Conservation (phyloP, 2,113 vertebrate species). For the Eclectus roratus region DNA sequence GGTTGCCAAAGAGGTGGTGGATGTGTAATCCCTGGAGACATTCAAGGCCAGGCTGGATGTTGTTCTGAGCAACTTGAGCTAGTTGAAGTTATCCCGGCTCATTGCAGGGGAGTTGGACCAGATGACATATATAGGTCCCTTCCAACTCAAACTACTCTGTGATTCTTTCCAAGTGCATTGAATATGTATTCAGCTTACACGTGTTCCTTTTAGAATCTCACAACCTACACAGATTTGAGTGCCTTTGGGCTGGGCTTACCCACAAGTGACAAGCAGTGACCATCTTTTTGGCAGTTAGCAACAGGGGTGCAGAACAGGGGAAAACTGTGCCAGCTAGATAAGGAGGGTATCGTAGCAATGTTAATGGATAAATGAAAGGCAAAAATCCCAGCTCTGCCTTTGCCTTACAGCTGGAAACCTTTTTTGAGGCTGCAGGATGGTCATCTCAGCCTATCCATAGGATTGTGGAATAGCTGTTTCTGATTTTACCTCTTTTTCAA, state of each 20-base stretch:
- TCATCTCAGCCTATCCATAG: background rate
- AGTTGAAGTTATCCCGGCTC: background rate
- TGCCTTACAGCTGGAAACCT: background rate
- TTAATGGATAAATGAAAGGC: background rate
- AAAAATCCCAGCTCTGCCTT: background rate
- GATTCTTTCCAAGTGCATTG: fast-evolving
- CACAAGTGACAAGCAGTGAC: background rate
- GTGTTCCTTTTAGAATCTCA: fast-evolving
- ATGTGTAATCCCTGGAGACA: background rate
- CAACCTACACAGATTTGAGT: fast-evolving
- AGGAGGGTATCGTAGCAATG: background rate
- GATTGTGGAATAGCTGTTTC: background rate
- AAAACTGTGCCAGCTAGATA: background rate
- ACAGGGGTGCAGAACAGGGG: background rate
- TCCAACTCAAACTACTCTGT: background rate
- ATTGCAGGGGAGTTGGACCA: background rate
- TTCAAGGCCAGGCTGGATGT: background rate
- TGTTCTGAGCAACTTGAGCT: background rate
- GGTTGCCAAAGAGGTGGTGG: background rate
- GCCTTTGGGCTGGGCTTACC: background rate
- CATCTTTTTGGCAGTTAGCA: background rate
- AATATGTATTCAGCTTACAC: fast-evolving
- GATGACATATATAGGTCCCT: background rate
- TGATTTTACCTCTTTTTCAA: background rate
- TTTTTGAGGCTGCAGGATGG: background rate